phyloP scores from a whole-genome alignment of 2,888 invertebrate species.

The Agriopis aurantiaria region DNA sequence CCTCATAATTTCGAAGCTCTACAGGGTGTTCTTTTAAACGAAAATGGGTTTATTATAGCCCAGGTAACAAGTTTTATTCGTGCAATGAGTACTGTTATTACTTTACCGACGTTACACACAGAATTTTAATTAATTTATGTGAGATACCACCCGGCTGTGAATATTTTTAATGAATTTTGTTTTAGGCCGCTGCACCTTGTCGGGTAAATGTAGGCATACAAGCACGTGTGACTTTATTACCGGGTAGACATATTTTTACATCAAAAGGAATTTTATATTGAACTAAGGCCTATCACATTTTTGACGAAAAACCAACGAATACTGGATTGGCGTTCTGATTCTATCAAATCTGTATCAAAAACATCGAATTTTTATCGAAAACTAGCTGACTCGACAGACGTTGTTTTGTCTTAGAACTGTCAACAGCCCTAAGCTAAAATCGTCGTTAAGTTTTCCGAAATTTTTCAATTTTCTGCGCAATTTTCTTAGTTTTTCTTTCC shows the following conservation, averaged over 20 bases:
- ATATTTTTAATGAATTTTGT: slow-evolving; percentile 18
- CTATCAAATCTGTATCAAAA: no score
- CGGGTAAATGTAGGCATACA: not conserved
- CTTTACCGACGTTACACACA: slow-evolving; percentile 46
- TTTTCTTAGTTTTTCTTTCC: no score
- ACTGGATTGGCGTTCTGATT: no score
- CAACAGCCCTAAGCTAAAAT: no score
- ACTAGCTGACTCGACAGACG: no score
- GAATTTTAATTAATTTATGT: slow-evolving; percentile 51
- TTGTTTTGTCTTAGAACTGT: no score
- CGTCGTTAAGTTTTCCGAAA: no score
- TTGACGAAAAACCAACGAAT: no score
- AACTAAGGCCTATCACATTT: no score
- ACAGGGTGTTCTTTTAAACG: slow-evolving; percentile 21
- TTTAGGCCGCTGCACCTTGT: slow-evolving; percentile 8
- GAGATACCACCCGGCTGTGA: slow-evolving; percentile 19
- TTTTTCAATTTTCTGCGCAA: no score
- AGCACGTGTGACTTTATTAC: not conserved
- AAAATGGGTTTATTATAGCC: slow-evolving; percentile 32
- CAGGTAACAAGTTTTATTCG: slow-evolving; percentile 39
- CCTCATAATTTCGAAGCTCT: slow-evolving; percentile 14
- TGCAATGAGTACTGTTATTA: slow-evolving; percentile 49
- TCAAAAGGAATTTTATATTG: not conserved
- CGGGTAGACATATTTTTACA: not conserved
- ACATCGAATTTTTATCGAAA: no score